Percentiles rank a stretch among this genome's conserved stretches.
Conservation (phyloP, 2,797 vertebrate species). For the Thripadectes ignobilis region DNA sequence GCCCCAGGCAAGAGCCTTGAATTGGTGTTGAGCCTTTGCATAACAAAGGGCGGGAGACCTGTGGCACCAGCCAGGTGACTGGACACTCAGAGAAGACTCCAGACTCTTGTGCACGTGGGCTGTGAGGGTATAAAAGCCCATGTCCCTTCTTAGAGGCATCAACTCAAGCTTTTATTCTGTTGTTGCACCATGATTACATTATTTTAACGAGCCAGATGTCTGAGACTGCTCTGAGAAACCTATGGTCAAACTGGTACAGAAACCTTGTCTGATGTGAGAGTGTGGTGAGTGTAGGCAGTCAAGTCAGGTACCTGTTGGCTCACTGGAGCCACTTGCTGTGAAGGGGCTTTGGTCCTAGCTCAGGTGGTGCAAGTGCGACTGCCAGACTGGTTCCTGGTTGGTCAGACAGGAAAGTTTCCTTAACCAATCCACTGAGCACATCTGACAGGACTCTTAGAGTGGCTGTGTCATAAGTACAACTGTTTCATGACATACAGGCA, state of each 20-base stretch:
- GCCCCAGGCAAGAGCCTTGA: background rate
- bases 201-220: background rate
- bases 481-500: accelerated
- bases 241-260: background rate
- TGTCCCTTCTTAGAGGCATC: background rate
- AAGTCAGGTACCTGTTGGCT: background rate
- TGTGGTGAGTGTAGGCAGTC: background rate
- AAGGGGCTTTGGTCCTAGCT: background rate
- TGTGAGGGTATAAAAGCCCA: background rate
- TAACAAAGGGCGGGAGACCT: background rate
- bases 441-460: background rate
- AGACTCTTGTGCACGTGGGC: too few relatives aligned
- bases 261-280: background rate
- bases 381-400: background rate
- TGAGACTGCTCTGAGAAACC: background rate
- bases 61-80: accelerated
- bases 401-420: background rate
- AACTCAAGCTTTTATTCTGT: background rate
- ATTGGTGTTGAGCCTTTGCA: background rate
- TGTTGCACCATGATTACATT: background rate
- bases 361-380: background rate
- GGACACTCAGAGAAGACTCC: background rate
- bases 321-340: accelerated
- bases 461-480: background rate
- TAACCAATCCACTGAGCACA: background rate